Conservation (phyloP, 2,888 invertebrate species). For the Caenorhabditis macrosperma region DNA sequence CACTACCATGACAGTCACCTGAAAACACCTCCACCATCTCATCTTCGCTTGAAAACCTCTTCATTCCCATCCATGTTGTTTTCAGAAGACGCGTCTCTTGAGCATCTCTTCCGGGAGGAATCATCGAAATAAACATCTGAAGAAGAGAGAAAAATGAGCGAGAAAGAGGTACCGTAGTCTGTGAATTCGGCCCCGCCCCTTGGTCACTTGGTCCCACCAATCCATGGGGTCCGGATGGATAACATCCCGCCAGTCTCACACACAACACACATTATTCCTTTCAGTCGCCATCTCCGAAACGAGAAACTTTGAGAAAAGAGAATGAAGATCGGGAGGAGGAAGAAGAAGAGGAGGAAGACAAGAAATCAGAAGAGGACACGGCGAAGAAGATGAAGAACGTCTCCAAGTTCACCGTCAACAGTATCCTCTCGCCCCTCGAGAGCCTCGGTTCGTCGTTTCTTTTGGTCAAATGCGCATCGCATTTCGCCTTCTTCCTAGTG, state of each 20-base stretch:
- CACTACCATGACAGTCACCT: too few species aligned
- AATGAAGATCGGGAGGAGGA: conserved; percentile 4
- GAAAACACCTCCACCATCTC: too few species aligned
- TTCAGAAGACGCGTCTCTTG: background rate
- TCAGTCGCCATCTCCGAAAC: conserved; percentile 38
- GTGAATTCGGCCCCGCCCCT: background rate
- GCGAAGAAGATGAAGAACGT: conserved; percentile 22
- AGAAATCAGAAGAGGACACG: conserved; percentile 29
- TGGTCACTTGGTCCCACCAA: conserved; percentile 19
- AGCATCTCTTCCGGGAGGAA: background rate
- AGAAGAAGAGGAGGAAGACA: conserved; percentile 28
- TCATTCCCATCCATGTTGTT: background rate
- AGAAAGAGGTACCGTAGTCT: conserved; percentile 53
- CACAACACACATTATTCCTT: conserved; percentile 4
- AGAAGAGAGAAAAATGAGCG: conserved; percentile 27
- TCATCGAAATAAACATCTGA: background rate
- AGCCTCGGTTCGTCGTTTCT: conserved; percentile 51
- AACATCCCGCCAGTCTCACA: background rate
- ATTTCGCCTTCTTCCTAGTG: background rate
- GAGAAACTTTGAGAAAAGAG: conserved; percentile 1
- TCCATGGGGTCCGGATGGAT: background rate
- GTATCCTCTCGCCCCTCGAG: conserved; percentile 62
- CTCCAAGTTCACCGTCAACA: conserved; percentile 55
- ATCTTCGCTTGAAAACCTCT: background rate
- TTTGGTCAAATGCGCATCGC: background rate